Evolutionary conservation across 2,888 invertebrate genomes (phyloP), one percentile per base, ranked within the genome.

Genomic region (Platycheirus rosarum): DNA sequence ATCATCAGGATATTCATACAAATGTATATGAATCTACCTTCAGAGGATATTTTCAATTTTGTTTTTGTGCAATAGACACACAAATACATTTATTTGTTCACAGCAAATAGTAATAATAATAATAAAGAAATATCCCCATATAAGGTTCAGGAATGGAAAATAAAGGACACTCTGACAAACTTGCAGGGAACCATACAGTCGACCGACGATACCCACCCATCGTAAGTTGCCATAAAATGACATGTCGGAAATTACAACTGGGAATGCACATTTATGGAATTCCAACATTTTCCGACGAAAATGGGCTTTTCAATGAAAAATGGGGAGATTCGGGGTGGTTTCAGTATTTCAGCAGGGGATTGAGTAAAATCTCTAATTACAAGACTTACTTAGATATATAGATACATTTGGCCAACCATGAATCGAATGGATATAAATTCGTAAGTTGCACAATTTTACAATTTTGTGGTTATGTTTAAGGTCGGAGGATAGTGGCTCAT

Each of bases 41-140:
- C 2, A 5, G 4, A 26, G 2, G 44, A 73, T 55, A 55, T 82
- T 77, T 71, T 57, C 82, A 77, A 77, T 82, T 77, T 82, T n/a
- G n/a, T n/a, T n/a, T n/a, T n/a, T n/a, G n/a, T n/a, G n/a, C n/a
- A 29, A 11, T 37, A 9, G 11, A 37, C 20, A 40, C 13, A 37
- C 13, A 13, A 26, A 32, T 20, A 6, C 62, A 71, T 71, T 82
- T 82, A 63, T 68, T 82, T 82, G 66, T 68, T 63, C 68, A 63
- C n/a, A 73, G 68, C 82, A 82, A 82, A 82, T 77, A 77, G 62
- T 63, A 77, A 77, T 55, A 77, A 77, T 63, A 68, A 82, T 35
- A 53, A 53, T 37, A 55, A 23, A 82, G 68, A 82, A 57, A 73
- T 63, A 77, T 63, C 71, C 35, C 62, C 37, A 53, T 57, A 62